Conservation (phyloP, 2,888 invertebrate species). For the Unio delphinus region DNA sequence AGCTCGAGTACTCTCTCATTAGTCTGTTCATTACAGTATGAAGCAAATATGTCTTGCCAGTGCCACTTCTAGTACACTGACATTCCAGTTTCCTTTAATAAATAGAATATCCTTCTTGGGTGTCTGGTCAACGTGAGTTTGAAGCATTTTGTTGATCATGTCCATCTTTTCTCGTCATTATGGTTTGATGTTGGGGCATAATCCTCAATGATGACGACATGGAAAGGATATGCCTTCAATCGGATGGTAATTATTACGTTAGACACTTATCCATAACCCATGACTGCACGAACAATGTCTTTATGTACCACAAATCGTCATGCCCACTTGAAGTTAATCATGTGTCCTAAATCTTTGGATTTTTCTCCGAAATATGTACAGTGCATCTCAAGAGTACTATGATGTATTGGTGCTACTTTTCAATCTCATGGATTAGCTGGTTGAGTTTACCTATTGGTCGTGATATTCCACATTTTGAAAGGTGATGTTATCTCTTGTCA, state of each 20-base stretch:
- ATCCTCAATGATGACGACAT: slow-evolving; percentile 25
- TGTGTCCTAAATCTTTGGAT: too few relatives aligned
- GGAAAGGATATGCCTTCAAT: slow-evolving; percentile 19
- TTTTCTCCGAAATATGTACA: too few relatives aligned
- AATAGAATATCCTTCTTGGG: slow-evolving; percentile 23
- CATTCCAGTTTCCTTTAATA: slow-evolving; percentile 20
- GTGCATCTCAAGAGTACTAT: too few relatives aligned
- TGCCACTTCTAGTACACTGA: slow-evolving; percentile 13
- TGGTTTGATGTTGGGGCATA: slow-evolving; percentile 19
- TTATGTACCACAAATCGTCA: too few relatives aligned
- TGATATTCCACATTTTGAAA: too few relatives aligned
- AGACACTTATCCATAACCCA: neutral
- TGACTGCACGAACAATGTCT: neutral
- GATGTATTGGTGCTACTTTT: too few relatives aligned
- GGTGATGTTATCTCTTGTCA: too few relatives aligned
- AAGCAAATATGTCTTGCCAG: slow-evolving; percentile 11
- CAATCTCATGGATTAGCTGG: too few relatives aligned
- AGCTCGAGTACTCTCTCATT: slow-evolving; percentile 8
- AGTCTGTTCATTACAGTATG: slow-evolving; percentile 3
- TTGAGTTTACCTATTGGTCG: too few relatives aligned
- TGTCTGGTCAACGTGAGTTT: slow-evolving; percentile 10
- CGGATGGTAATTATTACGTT: slow-evolving; percentile 18
- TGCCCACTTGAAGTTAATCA: too few relatives aligned
- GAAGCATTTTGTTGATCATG: slow-evolving; percentile 8
- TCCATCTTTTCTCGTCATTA: slow-evolving; percentile 10